Evolutionary conservation across 2,888 invertebrate species (phyloP), one percentile per base, ranked within the genome.

Genomic region (Caenorhabditis auriculariae): DNA sequence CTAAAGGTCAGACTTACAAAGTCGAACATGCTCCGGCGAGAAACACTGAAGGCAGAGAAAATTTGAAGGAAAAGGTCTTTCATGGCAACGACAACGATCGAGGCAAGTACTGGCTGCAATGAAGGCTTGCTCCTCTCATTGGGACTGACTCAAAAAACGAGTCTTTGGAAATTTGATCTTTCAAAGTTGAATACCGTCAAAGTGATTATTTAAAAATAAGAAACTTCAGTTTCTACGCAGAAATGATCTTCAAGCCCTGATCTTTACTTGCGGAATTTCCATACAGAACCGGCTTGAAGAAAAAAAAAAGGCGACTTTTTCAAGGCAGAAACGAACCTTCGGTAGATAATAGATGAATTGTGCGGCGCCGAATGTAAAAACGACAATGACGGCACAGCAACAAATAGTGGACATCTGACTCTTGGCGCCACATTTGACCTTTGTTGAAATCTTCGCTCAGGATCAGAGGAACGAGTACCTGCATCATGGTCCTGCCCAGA

Each of bases 381-480:
- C 49, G 4, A 73, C 21, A 19, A 76, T 41, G 19, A 75, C 54
- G 3, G 19, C 2, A 2, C 61, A 63, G 24, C 71, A 66, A 17
- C 71, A 54, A 23, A 76, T 51, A 1, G 76, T 69, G 2, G 75
- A 74, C 17, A 76, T 54, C 61, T 75, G 69, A 6, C 58, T 47
- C 48, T 46, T 59, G 19, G 58, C 59, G 48, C 63, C 63, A 32
- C 50, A 54, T 37, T 63, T 63, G 37, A n/a, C n/a, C n/a, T n/a
- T n/a, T n/a, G n/a, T n/a, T n/a, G n/a, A n/a, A n/a, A n/a, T n/a
- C n/a, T n/a, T n/a, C n/a, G n/a, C n/a, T n/a, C n/a, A n/a, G n/a
- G n/a, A n/a, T n/a, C n/a, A 74, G 51, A 59, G 75, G 76, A 41
- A 82, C 37, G n/a, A n/a, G n/a, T n/a, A 82, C 82, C 73, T 82